Evolutionary conservation across 2,888 invertebrate genomes (phyloP).

Genomic region (Philereme transversata): DNA sequence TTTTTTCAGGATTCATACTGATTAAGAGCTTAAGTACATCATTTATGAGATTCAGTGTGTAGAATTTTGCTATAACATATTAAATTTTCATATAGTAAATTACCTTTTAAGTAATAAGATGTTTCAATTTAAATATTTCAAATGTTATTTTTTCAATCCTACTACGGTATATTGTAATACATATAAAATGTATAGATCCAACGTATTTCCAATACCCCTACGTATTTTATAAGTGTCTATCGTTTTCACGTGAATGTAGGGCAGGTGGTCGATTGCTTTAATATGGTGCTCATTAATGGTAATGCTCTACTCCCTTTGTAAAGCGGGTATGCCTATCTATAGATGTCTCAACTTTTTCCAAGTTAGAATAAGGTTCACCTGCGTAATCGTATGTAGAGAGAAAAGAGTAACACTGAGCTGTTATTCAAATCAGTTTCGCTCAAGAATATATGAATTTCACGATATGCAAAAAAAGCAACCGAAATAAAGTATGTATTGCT

Average conservation of each 20-base stretch:
- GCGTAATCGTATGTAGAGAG: too few species aligned
- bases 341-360: background rate
- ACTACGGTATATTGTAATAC: background rate
- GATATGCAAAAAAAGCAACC: constrained; percentile 2
- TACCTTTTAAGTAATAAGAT: too few species aligned
- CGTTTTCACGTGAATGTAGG: constrained; percentile 20
- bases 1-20: background rate
- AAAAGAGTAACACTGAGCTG: background rate
- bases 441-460: background rate
- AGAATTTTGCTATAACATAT: too few species aligned
- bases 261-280: constrained; percentile 28
- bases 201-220: background rate
- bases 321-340: constrained; percentile 12
- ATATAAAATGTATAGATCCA: background rate
- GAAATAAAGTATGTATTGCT: background rate
- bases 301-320: constrained; percentile 4
- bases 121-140: too few species aligned
- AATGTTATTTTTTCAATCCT: background rate
- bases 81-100: too few species aligned
- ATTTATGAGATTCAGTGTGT: background rate
- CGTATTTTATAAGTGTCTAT: constrained; percentile 1
- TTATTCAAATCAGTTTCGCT: constrained; percentile 10
- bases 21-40: background rate
- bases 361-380: too few species aligned
- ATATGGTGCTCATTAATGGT: constrained; percentile 14